Evolutionary conservation across 2,113 vertebrate species (phyloP), one percentile per base, ranked within the genome.

Genomic region (Hydrochoerus hydrochaeris): DNA sequence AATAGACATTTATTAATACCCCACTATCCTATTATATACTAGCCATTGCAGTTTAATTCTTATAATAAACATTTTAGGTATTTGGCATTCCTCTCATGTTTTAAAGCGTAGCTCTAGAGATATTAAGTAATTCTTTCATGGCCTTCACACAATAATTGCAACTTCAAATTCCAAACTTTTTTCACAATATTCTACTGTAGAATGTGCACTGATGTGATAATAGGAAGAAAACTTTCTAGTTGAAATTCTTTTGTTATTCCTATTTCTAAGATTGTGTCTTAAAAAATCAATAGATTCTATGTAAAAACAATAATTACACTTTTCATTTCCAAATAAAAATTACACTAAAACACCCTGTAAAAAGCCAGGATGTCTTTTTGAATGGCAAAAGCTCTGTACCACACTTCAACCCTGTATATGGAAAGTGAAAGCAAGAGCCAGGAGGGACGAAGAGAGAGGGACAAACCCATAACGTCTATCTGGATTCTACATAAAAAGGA

Each of bases 251-350:
- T 65, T 90, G 44, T 73, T 60, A 80, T 93, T 91, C 30, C 38
- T 78, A 58, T 52, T 85, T 90, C 46, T 17, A 90, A n/a, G 10
- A 81, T 82, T 82, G 17, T 82, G 9, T 71, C 92, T 91, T 75
- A 11, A 75, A 63, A 94, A 93, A 17, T 62, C 57, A 41, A 46
- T 4, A 89, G 46, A 90, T 78, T 90, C 46, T 83, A 87, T 7
- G 89, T 73, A 85, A n/a, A 7, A 96, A 90, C 2, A 90, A 90
- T 85, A 5, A 44, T 62, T 81, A 62, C n/a, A 11, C 17, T 65
- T 88, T 92, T 54, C 86, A 92, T 75, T 89, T 57, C 60, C 10
- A 80, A 78, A 88, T 73, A 90, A 82, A 90, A 90, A 49, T 95
- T 78, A 90, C 4, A 46, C 35, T 83, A 62, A 81, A 82, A 85